These are phyloP conservation scores for Semnopithecus entellus DNA, from an alignment of 2,113 vertebrate species.

Conservation along the genomic window DNA sequence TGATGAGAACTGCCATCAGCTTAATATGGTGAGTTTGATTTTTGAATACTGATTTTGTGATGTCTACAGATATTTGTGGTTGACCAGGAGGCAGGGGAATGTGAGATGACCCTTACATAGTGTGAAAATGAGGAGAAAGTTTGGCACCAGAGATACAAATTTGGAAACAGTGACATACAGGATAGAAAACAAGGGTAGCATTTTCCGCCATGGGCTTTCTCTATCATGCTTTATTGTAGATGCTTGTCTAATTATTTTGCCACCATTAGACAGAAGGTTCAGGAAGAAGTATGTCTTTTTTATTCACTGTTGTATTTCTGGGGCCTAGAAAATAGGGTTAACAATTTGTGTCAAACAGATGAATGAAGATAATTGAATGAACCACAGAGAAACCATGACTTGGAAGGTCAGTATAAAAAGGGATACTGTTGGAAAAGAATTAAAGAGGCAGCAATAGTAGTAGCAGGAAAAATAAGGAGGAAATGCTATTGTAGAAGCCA, in stretches of 20 bases:
- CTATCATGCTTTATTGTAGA: not conserved
- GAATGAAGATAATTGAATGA: not conserved
- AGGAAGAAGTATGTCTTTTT: not conserved
- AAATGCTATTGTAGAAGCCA: not conserved
- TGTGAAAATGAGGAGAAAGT: not conserved
- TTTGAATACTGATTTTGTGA: not conserved
- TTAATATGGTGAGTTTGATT: not conserved
- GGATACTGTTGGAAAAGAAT: not conserved
- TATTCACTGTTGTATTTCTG: not conserved
- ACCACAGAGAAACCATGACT: not conserved
- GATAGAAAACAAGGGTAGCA: not conserved
- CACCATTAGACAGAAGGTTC: fast-evolving
- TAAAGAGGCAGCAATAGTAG: not conserved
- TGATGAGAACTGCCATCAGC: not conserved
- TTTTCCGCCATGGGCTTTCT: not conserved
- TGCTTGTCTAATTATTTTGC: not conserved
- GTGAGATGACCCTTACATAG: not conserved
- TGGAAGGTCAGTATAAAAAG: not conserved
- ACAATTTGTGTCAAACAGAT: not conserved
- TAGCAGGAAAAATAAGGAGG: not conserved
- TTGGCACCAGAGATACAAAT: not conserved
- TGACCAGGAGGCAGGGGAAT: not conserved
- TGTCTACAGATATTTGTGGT: not conserved
- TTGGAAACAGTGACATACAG: not conserved
- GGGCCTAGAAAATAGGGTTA: not conserved